Percentiles rank a stretch among this genome's conserved stretches.
phyloP scores from a whole-genome alignment of 2,888 invertebrate species.

The Rapana venosa region DNA sequence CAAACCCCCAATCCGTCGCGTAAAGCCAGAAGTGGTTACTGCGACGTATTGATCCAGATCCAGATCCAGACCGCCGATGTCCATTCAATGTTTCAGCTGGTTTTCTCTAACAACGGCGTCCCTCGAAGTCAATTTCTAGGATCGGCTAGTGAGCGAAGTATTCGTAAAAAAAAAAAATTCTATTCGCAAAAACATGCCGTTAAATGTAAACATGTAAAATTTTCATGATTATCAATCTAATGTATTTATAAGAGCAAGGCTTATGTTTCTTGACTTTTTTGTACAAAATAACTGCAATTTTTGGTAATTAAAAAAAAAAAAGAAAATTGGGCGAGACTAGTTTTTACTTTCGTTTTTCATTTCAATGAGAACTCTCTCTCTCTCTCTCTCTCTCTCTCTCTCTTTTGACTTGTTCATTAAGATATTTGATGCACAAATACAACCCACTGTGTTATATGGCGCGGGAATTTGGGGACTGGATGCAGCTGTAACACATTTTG shows the following conservation, averaged over 20 bases:
- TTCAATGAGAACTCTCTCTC: too few species aligned
- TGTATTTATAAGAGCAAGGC: background rate
- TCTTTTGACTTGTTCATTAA: too few species aligned
- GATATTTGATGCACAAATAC: too few species aligned
- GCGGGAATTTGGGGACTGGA: too few species aligned
- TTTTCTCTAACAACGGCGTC: constrained; percentile 40
- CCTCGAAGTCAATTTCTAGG: constrained; percentile 11
- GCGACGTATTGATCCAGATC: too few species aligned
- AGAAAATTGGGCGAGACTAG: background rate
- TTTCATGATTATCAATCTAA: background rate
- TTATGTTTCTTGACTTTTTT: background rate
- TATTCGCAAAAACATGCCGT: background rate
- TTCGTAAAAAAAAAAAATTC: background rate
- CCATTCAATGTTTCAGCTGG: background rate
- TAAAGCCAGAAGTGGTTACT: too few species aligned
- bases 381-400: too few species aligned
- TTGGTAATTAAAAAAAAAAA: background rate
- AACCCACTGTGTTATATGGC: too few species aligned
- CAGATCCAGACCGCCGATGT: background rate
- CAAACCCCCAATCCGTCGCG: too few species aligned
- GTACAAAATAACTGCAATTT: background rate
- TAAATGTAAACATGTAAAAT: background rate
- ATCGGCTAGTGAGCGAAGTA: background rate
- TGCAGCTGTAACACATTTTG: too few species aligned
- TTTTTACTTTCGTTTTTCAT: background rate